Conservation (phyloP, 2,888 invertebrate genomes). For the Patella depressa region DNA sequence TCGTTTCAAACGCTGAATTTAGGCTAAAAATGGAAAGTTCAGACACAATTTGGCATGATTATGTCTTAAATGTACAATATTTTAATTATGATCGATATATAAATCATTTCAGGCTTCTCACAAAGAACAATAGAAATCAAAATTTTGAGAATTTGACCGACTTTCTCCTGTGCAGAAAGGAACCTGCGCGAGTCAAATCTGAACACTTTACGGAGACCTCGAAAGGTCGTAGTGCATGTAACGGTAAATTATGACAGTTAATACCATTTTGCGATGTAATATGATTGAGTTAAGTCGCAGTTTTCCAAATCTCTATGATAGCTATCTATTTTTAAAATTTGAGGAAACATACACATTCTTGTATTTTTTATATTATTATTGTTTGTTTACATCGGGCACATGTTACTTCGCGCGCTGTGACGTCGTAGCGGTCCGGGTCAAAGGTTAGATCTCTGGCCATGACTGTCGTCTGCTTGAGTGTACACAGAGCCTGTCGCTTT, state of each 20-base stretch:
- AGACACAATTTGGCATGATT: background rate
- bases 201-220: too few species aligned
- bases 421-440: conserved; percentile 51
- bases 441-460: conserved; percentile 42
- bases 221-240: too few species aligned
- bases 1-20: background rate
- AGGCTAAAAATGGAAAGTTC: background rate
- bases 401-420: conserved; percentile 57
- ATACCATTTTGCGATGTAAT: too few species aligned
- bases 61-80: background rate
- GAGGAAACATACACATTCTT: too few species aligned
- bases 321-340: too few species aligned
- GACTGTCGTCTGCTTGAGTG: conserved; percentile 49
- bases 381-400: conserved; percentile 33
- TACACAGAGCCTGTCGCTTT: background rate
- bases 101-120: background rate
- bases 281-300: too few species aligned
- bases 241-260: too few species aligned
- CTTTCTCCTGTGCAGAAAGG: too few species aligned
- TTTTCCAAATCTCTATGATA: too few species aligned
- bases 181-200: too few species aligned
- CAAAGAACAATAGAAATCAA: conserved; percentile 2
- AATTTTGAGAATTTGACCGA: conserved; percentile 2
- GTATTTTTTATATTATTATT: background rate
- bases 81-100: background rate